A percentile compares a stretch with the other conserved stretches of the same genome.
Evolutionary conservation across 2,113 vertebrate species (phyloP).

Genomic region (Tragulus kanchil): DNA sequence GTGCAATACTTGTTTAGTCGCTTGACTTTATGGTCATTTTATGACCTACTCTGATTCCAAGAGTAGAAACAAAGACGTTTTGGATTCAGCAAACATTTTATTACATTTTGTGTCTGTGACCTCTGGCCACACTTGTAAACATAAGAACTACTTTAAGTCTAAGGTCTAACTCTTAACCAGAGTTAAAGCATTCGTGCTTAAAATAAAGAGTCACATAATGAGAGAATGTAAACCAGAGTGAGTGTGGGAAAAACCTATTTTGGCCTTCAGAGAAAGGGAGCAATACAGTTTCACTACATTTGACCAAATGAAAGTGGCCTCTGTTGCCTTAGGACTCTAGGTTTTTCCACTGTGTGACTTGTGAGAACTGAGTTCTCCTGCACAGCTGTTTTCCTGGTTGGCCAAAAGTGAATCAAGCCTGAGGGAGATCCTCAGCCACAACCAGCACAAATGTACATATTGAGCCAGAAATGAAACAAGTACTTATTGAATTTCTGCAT

Average conservation of each 20-base stretch:
- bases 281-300: constrained; percentile 38
- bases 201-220: constrained; percentile 49
- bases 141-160: constrained; percentile 26
- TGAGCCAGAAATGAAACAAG: constrained; percentile 8
- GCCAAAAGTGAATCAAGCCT: background rate
- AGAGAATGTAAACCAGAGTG: constrained; percentile 35
- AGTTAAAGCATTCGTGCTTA: constrained; percentile 56
- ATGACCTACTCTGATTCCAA: constrained; percentile 7
- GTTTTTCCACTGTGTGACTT: constrained; percentile 2
- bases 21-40: constrained; percentile 16
- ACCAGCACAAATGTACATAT: background rate
- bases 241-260: constrained; percentile 3
- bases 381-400: constrained; percentile 32
- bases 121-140: constrained; percentile 34
- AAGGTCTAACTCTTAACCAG: background rate
- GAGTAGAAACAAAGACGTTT: constrained; percentile 27
- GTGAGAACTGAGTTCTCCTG: background rate
- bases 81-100: constrained; percentile 68
- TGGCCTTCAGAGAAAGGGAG: constrained; percentile 27
- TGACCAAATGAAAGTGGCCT: constrained; percentile 43
- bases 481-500: background rate
- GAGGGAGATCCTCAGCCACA: background rate
- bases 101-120: constrained; percentile 46
- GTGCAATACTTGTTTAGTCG: background rate
- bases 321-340: background rate